Conservation (phyloP, 2,888 invertebrate genomes). For the Cerastis leucographa region DNA sequence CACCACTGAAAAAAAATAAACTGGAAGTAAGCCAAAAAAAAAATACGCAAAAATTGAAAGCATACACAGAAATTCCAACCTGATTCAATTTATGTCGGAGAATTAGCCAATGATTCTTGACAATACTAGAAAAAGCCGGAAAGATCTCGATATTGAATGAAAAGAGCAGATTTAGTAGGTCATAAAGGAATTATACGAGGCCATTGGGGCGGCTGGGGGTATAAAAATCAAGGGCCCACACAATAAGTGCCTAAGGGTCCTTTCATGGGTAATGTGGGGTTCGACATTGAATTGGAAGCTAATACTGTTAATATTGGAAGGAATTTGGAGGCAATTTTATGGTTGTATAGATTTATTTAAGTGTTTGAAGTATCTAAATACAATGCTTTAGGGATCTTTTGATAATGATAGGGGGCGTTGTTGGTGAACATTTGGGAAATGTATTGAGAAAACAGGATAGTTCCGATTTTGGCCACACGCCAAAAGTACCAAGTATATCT, state of each 20-base stretch:
- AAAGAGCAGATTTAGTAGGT: slow-evolving; percentile 54
- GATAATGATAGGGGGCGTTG: too few species aligned
- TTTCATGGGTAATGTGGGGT: slow-evolving; percentile 11
- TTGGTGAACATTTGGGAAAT: neutral
- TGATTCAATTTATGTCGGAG: slow-evolving; percentile 14
- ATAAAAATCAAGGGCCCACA: slow-evolving; percentile 48
- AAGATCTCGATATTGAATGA: slow-evolving; percentile 50
- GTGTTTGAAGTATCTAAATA: neutral
- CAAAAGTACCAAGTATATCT: neutral
- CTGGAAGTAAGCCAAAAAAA: neutral
- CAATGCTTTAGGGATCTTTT: neutral
- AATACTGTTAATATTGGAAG: slow-evolving; percentile 31
- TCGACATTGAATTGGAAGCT: slow-evolving; percentile 46
- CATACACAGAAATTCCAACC: neutral
- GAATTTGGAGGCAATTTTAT: slow-evolving; percentile 35
- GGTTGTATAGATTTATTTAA: slow-evolving; percentile 38
- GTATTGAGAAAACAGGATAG: neutral
- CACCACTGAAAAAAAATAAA: slow-evolving; percentile 1
- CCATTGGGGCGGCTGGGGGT: slow-evolving; percentile 25
- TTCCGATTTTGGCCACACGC: neutral
- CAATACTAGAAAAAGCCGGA: slow-evolving; percentile 39
- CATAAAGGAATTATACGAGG: slow-evolving; percentile 57
- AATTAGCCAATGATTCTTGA: slow-evolving; percentile 44
- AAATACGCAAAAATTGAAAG: neutral
- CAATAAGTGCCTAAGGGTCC: slow-evolving; percentile 34